Evolutionary conservation across 2,888 invertebrate species (phyloP).

Genomic region (Ennomos quercinarius): DNA sequence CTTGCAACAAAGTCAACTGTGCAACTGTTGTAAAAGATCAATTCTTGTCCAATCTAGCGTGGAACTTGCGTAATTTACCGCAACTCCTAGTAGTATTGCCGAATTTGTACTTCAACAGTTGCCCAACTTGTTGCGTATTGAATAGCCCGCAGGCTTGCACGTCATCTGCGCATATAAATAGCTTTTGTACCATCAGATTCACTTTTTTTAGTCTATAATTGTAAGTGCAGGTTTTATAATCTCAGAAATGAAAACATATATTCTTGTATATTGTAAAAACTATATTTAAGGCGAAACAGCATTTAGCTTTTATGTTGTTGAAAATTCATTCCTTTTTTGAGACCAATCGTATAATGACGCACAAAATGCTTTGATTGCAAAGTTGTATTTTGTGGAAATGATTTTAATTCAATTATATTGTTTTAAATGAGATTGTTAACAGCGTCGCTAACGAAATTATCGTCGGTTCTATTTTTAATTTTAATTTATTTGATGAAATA

Average conservation of each 20-base stretch:
- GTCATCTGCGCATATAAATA: conserved; percentile 38
- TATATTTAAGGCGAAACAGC: conserved; percentile 46
- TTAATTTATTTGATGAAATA: conserved; percentile 81
- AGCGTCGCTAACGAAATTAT: conserved; percentile 64
- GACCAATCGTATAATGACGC: conserved; percentile 56
- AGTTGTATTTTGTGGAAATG: conserved; percentile 42
- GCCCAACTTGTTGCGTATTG: conserved; percentile 13
- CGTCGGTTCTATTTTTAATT: conserved; percentile 77
- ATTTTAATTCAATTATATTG: conserved; percentile 58
- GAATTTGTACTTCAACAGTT: conserved; percentile 9
- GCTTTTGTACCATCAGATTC: conserved; percentile 44
- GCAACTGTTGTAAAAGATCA: background rate
- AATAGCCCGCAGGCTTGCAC: conserved; percentile 5
- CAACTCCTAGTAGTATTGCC: conserved; percentile 8
- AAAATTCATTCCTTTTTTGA: conserved; percentile 54
- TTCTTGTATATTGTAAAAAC: conserved; percentile 60
- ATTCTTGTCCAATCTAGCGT: background rate
- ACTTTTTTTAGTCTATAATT: conserved; percentile 39
- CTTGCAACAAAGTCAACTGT: too few relatives aligned
- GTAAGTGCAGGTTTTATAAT: conserved; percentile 66
- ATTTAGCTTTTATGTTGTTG: conserved; percentile 37
- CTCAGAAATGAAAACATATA: conserved; percentile 62
- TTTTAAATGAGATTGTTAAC: conserved; percentile 59
- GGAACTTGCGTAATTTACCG: too few relatives aligned
- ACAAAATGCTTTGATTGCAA: conserved; percentile 54